These are phyloP conservation scores for Antedon mediterranea DNA, from an alignment of 53 echinoderm and acorn worm species.

Conservation along the genomic window DNA sequence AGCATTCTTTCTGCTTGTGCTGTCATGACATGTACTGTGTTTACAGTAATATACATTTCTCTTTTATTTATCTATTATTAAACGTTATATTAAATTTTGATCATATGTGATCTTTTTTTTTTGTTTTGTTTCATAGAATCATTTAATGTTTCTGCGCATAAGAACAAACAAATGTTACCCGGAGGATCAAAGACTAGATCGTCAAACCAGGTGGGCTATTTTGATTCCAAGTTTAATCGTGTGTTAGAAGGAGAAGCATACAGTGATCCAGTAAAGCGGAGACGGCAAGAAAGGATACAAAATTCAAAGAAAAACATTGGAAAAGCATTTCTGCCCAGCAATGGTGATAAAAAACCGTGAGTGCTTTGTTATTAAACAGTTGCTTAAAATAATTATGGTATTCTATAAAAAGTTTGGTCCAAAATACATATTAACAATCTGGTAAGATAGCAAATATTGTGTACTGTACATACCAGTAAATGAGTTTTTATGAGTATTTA, in stretches of 20 bases:
- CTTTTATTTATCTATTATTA: background rate
- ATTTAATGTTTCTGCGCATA: constrained; percentile 76
- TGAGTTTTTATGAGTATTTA: too few relatives aligned
- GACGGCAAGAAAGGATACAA: constrained; percentile 63
- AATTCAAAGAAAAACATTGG: constrained; percentile 72
- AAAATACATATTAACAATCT: too few relatives aligned
- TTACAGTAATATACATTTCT: too few relatives aligned
- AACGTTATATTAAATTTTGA: background rate
- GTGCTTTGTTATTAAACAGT: too few relatives aligned
- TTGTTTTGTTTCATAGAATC: constrained; percentile 26
- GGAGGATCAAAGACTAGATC: constrained; percentile 78
- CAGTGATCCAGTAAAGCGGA: constrained; percentile 83
- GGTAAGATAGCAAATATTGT: too few relatives aligned
- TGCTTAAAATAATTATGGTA: too few relatives aligned
- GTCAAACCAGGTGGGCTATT: constrained; percentile 71
- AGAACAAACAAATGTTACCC: constrained; percentile 86
- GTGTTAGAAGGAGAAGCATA: constrained; percentile 85
- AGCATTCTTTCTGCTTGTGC: too few relatives aligned
- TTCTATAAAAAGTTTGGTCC: too few relatives aligned
- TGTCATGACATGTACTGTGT: too few relatives aligned
- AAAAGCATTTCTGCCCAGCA: constrained; percentile 89
- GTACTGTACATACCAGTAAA: too few relatives aligned
- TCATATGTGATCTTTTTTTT: too few relatives aligned
- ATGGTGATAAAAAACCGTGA: constrained; percentile 90
- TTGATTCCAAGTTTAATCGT: constrained; percentile 73